A percentile compares a stretch with the other conserved stretches of the same genome.
Evolutionary conservation across 2,113 vertebrate genomes (phyloP).

Genomic region (Apaloderma vittatum): DNA sequence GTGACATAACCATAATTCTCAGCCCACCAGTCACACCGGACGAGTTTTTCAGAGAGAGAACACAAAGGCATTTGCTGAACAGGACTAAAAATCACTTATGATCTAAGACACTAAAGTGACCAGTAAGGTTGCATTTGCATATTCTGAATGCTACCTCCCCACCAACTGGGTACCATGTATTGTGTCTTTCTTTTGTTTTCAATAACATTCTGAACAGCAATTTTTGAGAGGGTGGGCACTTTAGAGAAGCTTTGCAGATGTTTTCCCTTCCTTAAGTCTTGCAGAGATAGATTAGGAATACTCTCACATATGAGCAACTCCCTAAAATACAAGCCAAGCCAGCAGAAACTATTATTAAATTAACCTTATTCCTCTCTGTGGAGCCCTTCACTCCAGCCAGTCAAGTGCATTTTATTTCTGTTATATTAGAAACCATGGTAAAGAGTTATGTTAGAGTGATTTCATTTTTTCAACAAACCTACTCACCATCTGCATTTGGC

Average conservation of each 20-base stretch:
- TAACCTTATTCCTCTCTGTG: conserved; percentile 14
- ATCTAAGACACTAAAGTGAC: not conserved
- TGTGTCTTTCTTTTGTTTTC: not conserved
- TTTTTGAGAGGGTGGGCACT: not conserved
- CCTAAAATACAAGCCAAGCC: not conserved
- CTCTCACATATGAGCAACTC: not conserved
- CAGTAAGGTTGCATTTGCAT: not conserved
- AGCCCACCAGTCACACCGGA: not conserved
- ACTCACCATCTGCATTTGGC: conserved; percentile 82
- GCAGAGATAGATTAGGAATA: not conserved
- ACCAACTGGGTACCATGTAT: not conserved
- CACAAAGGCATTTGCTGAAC: not conserved
- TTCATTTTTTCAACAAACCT: conserved; percentile 79
- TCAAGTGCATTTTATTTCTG: conserved; percentile 47
- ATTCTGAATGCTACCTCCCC: not conserved
- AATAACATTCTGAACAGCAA: rapidly evolving
- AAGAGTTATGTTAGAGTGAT: conserved; percentile 69
- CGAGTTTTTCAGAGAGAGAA: not conserved
- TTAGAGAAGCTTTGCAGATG: not conserved
- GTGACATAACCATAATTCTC: not conserved
- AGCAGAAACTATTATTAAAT: conserved; percentile 39
- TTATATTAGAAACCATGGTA: conserved; percentile 59
- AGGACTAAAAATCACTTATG: not conserved
- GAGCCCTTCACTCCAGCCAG: not conserved
- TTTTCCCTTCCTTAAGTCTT: not conserved